Conservation (phyloP, 2,797 vertebrate genomes). For the Diplodus puntazzo region DNA sequence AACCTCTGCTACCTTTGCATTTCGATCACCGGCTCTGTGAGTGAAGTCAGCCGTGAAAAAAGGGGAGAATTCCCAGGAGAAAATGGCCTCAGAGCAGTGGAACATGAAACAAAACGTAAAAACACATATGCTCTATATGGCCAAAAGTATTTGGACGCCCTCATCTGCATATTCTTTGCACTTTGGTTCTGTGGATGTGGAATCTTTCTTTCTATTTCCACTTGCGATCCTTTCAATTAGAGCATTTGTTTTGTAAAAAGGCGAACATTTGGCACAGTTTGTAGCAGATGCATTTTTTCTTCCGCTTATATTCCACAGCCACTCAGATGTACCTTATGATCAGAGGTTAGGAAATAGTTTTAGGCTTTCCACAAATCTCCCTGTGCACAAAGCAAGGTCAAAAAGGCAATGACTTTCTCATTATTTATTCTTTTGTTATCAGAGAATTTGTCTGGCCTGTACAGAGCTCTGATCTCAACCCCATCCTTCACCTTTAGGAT, state of each 20-base stretch:
- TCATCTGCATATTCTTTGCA: not conserved
- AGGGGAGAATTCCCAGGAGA: not conserved
- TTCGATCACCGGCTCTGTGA: not conserved
- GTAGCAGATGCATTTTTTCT: not conserved
- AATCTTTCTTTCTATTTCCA: not conserved
- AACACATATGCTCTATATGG: not conserved
- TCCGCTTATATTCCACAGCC: not conserved
- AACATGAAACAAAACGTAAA: not conserved
- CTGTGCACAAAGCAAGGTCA: not conserved
- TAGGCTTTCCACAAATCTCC: no score
- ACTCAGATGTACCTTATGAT: not conserved
- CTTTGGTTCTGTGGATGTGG: not conserved
- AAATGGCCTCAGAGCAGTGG: not conserved
- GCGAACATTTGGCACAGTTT: not conserved
- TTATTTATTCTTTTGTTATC: not conserved
- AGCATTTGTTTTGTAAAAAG: not conserved
- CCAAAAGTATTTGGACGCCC: not conserved
- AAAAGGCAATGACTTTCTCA: not conserved
- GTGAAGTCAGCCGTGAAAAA: not conserved
- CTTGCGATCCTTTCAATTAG: not conserved
- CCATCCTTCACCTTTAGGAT: not conserved
- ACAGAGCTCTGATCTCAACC: not conserved
- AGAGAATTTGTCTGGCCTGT: not conserved
- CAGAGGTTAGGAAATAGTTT: not conserved
- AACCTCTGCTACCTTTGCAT: not conserved